A percentile compares a stretch with the other conserved stretches of the same genome.
Conservation (phyloP, 1,140 invertebrate genomes). For the Adelges cooleyi region DNA sequence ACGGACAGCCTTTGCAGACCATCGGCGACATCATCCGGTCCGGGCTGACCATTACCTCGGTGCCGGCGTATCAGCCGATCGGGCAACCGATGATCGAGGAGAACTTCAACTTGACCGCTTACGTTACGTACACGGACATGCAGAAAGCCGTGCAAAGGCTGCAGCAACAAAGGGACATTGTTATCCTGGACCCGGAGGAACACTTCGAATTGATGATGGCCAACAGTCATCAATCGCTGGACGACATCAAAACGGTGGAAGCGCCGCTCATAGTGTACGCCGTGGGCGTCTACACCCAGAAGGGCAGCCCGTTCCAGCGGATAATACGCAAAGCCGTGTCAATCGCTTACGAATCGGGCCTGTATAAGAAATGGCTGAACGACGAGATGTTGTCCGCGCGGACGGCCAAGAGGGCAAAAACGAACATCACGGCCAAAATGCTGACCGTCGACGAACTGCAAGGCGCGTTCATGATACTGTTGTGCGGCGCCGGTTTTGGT, state of each 20-base stretch:
- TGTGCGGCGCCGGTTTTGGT: too few relatives aligned
- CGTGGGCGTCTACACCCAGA: background rate
- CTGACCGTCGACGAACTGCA: background rate
- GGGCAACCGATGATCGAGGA: background rate
- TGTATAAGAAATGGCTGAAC: background rate
- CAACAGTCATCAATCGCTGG: background rate
- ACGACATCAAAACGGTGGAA: background rate
- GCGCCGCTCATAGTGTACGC: too few relatives aligned
- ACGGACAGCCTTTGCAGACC: background rate
- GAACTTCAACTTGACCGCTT: background rate
- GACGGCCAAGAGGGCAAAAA: too few relatives aligned
- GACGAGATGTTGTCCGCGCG: background rate
- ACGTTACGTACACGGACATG: background rate
- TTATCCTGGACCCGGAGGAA: slow-evolving; percentile 7
- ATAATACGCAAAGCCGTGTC: background rate
- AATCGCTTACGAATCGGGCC: background rate
- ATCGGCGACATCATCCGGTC: background rate
- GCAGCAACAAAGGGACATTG: background rate
- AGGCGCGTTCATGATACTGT: slow-evolving; percentile 10
- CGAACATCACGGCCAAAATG: background rate
- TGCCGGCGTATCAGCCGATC: slow-evolving; percentile 3
- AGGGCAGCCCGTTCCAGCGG: background rate
- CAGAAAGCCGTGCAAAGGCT: background rate
- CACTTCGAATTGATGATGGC: background rate
- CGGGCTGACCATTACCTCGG: background rate